Evolutionary conservation across 2,888 invertebrate species (phyloP).

Genomic region (Lepidocyrtoides sp.): DNA sequence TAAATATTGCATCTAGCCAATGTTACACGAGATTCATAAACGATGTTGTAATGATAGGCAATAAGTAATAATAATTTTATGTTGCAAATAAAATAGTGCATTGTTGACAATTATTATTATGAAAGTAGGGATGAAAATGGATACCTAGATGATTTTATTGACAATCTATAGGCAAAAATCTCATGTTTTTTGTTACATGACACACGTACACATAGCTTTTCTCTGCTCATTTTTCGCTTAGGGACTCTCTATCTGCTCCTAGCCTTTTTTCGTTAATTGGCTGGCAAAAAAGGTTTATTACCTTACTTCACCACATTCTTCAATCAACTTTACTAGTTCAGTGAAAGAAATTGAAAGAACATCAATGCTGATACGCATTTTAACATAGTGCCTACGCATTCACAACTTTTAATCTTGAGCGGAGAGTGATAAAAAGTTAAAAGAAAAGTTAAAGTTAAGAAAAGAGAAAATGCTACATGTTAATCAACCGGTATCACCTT

Average conservation of each 20-base stretch:
- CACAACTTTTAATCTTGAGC: neutral
- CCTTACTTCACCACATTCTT: conserved; percentile 54
- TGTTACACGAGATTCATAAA: neutral
- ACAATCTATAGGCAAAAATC: neutral
- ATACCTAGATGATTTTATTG: neutral
- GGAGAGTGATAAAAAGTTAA: neutral
- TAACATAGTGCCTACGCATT: neutral
- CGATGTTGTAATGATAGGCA: neutral
- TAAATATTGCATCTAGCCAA: neutral
- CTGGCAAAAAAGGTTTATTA: conserved; percentile 8
- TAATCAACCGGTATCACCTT: neutral
- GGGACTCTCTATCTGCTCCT: neutral
- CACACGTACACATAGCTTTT: too few species aligned
- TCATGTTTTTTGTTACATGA: too few species aligned
- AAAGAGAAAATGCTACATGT: neutral
- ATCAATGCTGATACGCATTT: neutral
- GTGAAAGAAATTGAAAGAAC: conserved; percentile 43
- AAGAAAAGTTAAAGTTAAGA: too few species aligned
- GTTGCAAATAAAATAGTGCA: neutral
- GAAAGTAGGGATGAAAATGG: neutral
- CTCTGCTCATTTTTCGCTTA: neutral
- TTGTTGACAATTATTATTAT: conserved; percentile 36
- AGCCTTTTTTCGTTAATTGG: neutral
- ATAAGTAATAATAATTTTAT: conserved; percentile 20
- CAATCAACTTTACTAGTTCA: neutral